Base-by-base conservation (phyloP, 2,888 invertebrate genomes). In the Cetonia aurata region DNA sequence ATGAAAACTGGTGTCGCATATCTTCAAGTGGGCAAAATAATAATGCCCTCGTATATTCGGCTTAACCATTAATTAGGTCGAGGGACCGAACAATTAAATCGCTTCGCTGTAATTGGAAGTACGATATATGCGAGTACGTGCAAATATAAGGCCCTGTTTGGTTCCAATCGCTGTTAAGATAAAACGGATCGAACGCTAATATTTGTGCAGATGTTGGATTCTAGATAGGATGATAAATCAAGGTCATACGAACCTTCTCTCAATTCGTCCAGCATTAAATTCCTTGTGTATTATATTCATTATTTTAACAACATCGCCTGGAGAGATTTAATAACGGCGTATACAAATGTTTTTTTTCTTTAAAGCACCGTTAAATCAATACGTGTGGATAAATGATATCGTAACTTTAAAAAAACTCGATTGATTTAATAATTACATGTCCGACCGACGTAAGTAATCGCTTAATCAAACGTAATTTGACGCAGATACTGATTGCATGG, bases 21-120 rank as follows among this genome's bases (percentile, higher is more conserved):
- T 62, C 48, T 31, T 1, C 48, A 13, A 31, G 48, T 48, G 15
- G 48, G 13, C 13, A 31, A 33, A 48, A 37, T 41, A 41, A 13
- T 15, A 13, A 9, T 15, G 12, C 62, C 48, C 31, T 60, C 9
- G 17, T 6, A 15, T 10, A 17, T n/a, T 15, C 12, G 62, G 31
- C n/a, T 10, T 15, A 8, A 31, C 31, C 9, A 15, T 12, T 48
- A 62, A 48, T 31, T 33, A 62, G 62, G 46, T 46, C 60, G 60
- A 62, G 62, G 25, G 48, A 31, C 31, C 10, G 31, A 15, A 31
- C 62, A 62, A 62, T 62, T 62, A 48, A 62, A 62, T 48, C 33
- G 13, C 33, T 62, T 31, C 13, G 9, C 31, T 62, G 15, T 62
- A 62, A 62, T 62, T 62, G 62, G 62, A 62, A 62, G 48, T 48